Conservation (phyloP, 2,888 invertebrate species). For the Lithophane semibrunnea region DNA sequence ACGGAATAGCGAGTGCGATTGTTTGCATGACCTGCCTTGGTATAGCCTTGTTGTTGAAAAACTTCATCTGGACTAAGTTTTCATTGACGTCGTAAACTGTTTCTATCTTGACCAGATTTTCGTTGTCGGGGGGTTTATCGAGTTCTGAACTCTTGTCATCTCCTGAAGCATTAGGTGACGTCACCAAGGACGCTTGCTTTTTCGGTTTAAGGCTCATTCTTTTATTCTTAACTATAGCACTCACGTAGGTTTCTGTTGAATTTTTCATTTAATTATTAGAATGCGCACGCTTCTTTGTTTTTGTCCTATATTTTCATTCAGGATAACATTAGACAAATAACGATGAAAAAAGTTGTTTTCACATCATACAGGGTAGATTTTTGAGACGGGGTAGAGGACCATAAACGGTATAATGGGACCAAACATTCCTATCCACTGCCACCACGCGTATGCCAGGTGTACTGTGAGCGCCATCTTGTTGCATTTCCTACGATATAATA, state of each 20-base stretch:
- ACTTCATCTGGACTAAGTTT: slow-evolving; percentile 72
- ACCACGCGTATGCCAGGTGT: not conserved
- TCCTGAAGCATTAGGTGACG: not conserved
- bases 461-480: not conserved
- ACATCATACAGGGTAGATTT: not conserved
- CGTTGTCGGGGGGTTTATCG: rapidly evolving
- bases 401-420: not conserved
- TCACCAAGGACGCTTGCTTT: rapidly evolving
- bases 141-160: not conserved
- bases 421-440: not conserved
- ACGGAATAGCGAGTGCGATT: slow-evolving; percentile 72
- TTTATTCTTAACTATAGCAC: not conserved
- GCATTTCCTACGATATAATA: not conserved
- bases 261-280: not conserved
- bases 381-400: not conserved
- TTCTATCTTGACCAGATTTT: slow-evolving; percentile 42
- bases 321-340: not conserved
- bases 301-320: not conserved
- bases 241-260: not conserved
- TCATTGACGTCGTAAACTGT: slow-evolving; percentile 69
- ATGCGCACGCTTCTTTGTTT: not conserved
- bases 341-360: not conserved
- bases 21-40: slow-evolving; percentile 73
- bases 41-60: slow-evolving; percentile 70
- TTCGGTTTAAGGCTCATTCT: not conserved